Base-by-base conservation (phyloP, 2,797 vertebrate species). In the Euphonia xanthogaster region DNA sequence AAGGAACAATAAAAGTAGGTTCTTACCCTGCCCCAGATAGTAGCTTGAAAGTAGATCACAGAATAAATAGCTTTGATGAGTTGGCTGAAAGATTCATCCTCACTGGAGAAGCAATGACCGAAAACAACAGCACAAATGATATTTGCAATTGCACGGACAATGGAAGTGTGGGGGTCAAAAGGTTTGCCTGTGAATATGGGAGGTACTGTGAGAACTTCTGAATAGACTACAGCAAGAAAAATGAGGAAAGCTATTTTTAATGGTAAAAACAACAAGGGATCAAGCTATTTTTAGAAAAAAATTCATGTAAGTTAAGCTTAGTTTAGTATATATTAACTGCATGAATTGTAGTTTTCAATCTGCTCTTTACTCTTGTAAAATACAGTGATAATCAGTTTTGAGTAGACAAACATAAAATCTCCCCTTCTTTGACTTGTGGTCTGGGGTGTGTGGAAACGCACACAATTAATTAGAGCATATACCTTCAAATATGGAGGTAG, bases 21-120 rank as follows among this genome's bases (percentile, higher is more conserved):
- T 47, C 96, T 96, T 96, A 98, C 96, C 96, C 92, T 85, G 88
- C 87, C 91, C 97, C 97, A 97, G 75, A 77, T 10, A 13, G 96
- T 97, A 42, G 92, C 91, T 66, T 94, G 93, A 39, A 97, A 95
- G 63, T 94, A 96, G 92, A 98, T 78, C 72, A 97, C 96, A 55
- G 87, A 93, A 92, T 92, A 42, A 54, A 95, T 53, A 53, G 96
- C 94, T 95, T 96, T 96, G 75, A 91, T 96, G 74, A 97, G 80
- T 45, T 94, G 90, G 57, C 72, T 42, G 80, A 97, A 97, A 92
- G 96, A 88, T 68, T 96, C 86, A 20, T 97, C 96, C 42, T 97
- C 75, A 0, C 40, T 92, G 67, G 96, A 73, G 67, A 97, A 97
- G 67, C 60, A 72, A 63, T 79, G 87, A 28, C 97, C 93, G 0